Evolutionary conservation across 2,888 invertebrate species (phyloP), one percentile per base, ranked within the genome.

Genomic region (Pristionchus arcanus): DNA sequence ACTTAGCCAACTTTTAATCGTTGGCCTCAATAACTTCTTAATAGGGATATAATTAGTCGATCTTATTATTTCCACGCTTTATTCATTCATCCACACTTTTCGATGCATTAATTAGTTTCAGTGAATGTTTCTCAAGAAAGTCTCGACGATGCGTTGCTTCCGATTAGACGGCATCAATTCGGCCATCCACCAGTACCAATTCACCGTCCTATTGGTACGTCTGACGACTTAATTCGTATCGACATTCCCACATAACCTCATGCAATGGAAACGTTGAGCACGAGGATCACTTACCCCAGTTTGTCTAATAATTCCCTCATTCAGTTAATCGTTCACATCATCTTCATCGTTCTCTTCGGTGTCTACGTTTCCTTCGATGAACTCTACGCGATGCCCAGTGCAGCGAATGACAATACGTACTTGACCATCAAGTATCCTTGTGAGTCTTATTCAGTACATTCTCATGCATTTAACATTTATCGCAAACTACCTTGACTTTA

Each of bases 301-400:
- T 5, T 9, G 42, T 42, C 42, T 42, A 42, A 31, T 19, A 83
- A n/a, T 83, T 7, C 49, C 5, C 13, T n/a, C 16, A 37, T 53
- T 84, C 59, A 84, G 84, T 53, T 83, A 42, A 53, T 91, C 53
- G 90, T 92, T 53, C 91, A 94, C 91, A 77, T 93, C 42, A 83
- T 91, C 16, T 94, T 94, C 91, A 89, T 94, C 89, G 91, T 94
- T 0, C 90, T 94, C 49, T 94, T 94, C 89, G 94, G 92, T 7
- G 90, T 94, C 2, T 94, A 92, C 89, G 93, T 91, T 21, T 91
- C 91, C 68, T 95, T 93, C 90, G 91, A 92, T 55, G 90, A 91
- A 13, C 91, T 90, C 28, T 55, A 55, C 59, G 92, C 94, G 28
- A 89, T 92, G 89, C 94, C 94, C 19, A 53, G 66, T 42, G 71